Conservation (phyloP, 2,888 invertebrate species). For the Leucophenga maculata region DNA sequence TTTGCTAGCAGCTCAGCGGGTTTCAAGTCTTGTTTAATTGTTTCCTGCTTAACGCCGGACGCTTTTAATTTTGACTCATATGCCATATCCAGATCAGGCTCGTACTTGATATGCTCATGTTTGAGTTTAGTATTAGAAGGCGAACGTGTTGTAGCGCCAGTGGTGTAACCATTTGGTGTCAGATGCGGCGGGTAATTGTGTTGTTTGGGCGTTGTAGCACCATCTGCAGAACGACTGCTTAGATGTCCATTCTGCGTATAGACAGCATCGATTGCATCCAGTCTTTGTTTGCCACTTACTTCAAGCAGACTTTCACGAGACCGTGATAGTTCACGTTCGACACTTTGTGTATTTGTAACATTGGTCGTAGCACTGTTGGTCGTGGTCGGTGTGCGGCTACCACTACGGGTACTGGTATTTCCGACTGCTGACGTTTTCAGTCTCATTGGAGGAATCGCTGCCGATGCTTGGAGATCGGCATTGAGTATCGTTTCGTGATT, state of each 20-base stretch:
- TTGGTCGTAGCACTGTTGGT: neutral
- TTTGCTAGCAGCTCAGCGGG: slow-evolving; percentile 34
- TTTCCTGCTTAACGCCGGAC: slow-evolving; percentile 60
- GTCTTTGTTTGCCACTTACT: slow-evolving; percentile 36
- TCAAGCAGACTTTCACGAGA: slow-evolving; percentile 44
- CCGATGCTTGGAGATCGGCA: slow-evolving; percentile 46
- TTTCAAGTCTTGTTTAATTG: slow-evolving; percentile 61
- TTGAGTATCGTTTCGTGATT: slow-evolving; percentile 50
- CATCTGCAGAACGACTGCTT: slow-evolving; percentile 57
- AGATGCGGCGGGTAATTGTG: slow-evolving; percentile 25
- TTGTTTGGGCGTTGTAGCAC: slow-evolving; percentile 58
- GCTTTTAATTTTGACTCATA: slow-evolving; percentile 62
- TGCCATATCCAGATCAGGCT: slow-evolving; percentile 55
- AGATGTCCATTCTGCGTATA: slow-evolving; percentile 55
- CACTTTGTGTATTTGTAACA: neutral
- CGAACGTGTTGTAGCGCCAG: slow-evolving; percentile 27
- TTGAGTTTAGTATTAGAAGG: slow-evolving; percentile 52
- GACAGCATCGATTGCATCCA: slow-evolving; percentile 25
- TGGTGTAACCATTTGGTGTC: slow-evolving; percentile 50
- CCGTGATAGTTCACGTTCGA: slow-evolving; percentile 35
- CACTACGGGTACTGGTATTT: slow-evolving; percentile 45
- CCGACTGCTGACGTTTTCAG: slow-evolving; percentile 24
- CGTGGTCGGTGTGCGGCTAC: slow-evolving; percentile 40
- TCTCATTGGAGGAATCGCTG: slow-evolving; percentile 36
- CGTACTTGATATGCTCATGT: slow-evolving; percentile 64